Evolutionary conservation across 2,888 invertebrate genomes (phyloP).

Genomic region (Eulithis prunata): DNA sequence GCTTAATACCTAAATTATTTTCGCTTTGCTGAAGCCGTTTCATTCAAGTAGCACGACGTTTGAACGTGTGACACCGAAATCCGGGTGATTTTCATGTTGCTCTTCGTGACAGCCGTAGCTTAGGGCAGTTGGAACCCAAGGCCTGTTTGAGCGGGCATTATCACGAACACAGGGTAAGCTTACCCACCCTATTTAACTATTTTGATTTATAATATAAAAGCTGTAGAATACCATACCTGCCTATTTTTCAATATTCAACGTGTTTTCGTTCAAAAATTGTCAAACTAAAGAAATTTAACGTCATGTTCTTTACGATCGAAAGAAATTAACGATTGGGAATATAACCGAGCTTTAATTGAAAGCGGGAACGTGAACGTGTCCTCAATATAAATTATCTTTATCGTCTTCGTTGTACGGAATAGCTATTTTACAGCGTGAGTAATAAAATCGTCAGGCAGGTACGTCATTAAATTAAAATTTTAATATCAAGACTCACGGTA

Average conservation of each 20-base stretch:
- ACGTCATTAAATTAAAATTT: conserved; percentile 51
- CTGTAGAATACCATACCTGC: too few species aligned
- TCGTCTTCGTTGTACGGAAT: conserved; percentile 41
- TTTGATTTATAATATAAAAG: background rate
- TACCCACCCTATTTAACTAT: conserved; percentile 3
- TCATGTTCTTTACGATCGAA: background rate
- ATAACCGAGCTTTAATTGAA: conserved; percentile 36
- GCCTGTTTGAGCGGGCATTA: conserved; percentile 26
- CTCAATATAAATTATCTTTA: conserved; percentile 42
- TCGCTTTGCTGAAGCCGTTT: conserved; percentile 13
- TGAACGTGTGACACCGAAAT: conserved; percentile 36
- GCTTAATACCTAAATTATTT: conserved; percentile 9
- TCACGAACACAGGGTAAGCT: conserved; percentile 12
- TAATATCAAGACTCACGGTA: conserved; percentile 41
- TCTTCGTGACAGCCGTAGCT: conserved; percentile 31
- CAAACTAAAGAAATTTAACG: too few species aligned
- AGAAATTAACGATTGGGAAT: conserved; percentile 20
- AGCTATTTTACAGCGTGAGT: conserved; percentile 46
- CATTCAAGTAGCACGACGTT: conserved; percentile 31
- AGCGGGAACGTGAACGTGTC: conserved; percentile 34
- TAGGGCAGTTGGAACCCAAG: conserved; percentile 22
- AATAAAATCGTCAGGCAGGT: conserved; percentile 50
- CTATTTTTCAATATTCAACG: background rate
- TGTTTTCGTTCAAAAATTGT: too few species aligned
- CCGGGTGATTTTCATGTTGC: conserved; percentile 39